Evolutionary conservation across 2,888 invertebrate species (phyloP), one percentile per base, ranked within the genome.

Genomic region (Aleiodes leptofemur): DNA sequence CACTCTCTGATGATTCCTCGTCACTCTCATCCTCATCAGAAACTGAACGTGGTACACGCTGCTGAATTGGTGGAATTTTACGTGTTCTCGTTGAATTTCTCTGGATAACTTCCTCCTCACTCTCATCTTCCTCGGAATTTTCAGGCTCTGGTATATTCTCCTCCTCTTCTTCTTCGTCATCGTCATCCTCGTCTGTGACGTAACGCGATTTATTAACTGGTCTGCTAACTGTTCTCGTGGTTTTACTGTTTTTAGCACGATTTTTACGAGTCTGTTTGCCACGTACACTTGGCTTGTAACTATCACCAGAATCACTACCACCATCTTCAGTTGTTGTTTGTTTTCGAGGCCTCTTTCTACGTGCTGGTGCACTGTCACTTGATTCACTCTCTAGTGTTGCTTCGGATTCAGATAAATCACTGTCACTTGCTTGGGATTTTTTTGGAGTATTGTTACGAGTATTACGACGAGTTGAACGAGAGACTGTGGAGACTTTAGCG

Each of bases 251-350:
- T 73, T 86, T 88, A 0, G 85, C 84, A 11, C 87, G 84, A 78
- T 82, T 85, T 73, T 84, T 87, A 9, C 85, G 84, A 9, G 84
- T 85, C 68, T 86, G 86, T 66, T 87, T 89, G 5, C 86, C 85
- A 23, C 87, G 86, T 14, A 82, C 87, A 66, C 89, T 90, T 8
- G 92, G 92, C 73, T 91, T 91, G 79, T 92, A 92, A 81, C 90
- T 90, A 14, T 92, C 92, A 78, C 92, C 92, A 0, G 92, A 92
- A 82, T 92, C 92, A 75, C 90, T 89, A 48, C 89, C 90, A 50
- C 79, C 79, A 50, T 82, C 86, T 72, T 88, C 89, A 53, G 80
- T 86, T 77, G 82, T 82, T 78, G 82, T 84, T 76, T 82, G 81
- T 74, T 80, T 87, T 79, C 83, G 86, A 76, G 79, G 86, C 79